Evolutionary conservation across 2,797 vertebrate genomes (phyloP).

Genomic region (Astyanax mexicanus): DNA sequence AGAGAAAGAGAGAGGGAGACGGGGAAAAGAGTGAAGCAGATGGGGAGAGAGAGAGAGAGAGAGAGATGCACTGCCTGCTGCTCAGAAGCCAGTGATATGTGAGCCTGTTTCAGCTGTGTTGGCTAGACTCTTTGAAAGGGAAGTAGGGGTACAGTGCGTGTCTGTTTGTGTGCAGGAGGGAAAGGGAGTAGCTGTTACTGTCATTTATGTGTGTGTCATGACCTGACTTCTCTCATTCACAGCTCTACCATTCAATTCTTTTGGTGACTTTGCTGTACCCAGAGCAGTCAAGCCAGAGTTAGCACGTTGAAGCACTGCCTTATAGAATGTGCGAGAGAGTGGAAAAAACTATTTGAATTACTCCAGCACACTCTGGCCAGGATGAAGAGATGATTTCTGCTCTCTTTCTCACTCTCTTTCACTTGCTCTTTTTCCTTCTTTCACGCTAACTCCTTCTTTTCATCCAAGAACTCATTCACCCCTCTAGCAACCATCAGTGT

Average conservation of each 20-base stretch:
- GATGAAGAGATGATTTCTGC: slow-evolving; percentile 15
- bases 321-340: slow-evolving; percentile 26
- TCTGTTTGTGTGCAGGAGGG: slow-evolving; percentile 39
- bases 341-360: slow-evolving; percentile 19
- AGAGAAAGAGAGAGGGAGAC: neutral
- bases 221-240: slow-evolving; percentile 17
- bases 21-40: slow-evolving; percentile 9
- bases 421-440: slow-evolving; percentile 20
- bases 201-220: slow-evolving; percentile 25
- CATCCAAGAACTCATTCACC: slow-evolving; percentile 22
- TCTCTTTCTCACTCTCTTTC: slow-evolving; percentile 14
- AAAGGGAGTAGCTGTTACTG: slow-evolving; percentile 29
- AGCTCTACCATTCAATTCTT: slow-evolving; percentile 16
- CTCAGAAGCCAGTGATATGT: slow-evolving; percentile 25
- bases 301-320: slow-evolving; percentile 3
- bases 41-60: slow-evolving; percentile 5
- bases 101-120: slow-evolving; percentile 35
- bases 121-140: slow-evolving; percentile 38
- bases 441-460: slow-evolving; percentile 9
- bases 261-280: neutral
- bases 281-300: slow-evolving; percentile 9
- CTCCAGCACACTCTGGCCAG: slow-evolving; percentile 26
- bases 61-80: slow-evolving; percentile 5
- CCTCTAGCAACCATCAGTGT: neutral
- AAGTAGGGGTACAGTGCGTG: slow-evolving; percentile 18